Conservation (phyloP, 2,113 vertebrate genomes). For the Oreochromis spilurus region DNA sequence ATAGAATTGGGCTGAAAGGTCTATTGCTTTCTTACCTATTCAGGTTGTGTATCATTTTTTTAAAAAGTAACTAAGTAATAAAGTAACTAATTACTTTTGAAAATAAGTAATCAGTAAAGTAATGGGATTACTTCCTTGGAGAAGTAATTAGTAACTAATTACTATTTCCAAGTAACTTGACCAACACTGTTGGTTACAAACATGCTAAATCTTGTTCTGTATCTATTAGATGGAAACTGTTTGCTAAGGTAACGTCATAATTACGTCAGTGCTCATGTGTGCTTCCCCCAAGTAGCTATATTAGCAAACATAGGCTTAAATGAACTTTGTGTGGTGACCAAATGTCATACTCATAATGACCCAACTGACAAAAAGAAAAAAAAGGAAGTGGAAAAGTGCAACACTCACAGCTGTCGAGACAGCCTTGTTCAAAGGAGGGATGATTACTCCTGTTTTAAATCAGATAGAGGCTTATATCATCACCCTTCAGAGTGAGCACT, state of each 20-base stretch:
- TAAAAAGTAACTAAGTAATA: neutral
- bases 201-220: neutral
- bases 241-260: neutral
- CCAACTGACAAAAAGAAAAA: neutral
- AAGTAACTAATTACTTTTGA: neutral
- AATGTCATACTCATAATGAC: neutral
- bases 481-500: constrained; percentile 30
- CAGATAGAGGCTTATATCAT: constrained; percentile 38
- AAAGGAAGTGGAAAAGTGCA: neutral
- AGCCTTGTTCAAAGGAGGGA: constrained; percentile 38
- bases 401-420: constrained; percentile 16
- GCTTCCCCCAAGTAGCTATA: neutral
- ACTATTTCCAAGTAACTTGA: neutral
- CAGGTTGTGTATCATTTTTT: neutral
- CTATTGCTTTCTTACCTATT: neutral
- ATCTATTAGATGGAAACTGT: neutral
- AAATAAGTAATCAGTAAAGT: neutral
- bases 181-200: neutral
- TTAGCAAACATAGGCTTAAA: neutral
- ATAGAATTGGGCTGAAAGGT: neutral
- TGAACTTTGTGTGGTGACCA: neutral
- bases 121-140: neutral
- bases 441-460: constrained; percentile 45
- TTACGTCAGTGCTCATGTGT: neutral
- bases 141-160: neutral